A percentile compares a stretch with the other conserved stretches of the same genome.
Conservation (phyloP, 1,140 invertebrate genomes). For the Drosophila ambigua region DNA sequence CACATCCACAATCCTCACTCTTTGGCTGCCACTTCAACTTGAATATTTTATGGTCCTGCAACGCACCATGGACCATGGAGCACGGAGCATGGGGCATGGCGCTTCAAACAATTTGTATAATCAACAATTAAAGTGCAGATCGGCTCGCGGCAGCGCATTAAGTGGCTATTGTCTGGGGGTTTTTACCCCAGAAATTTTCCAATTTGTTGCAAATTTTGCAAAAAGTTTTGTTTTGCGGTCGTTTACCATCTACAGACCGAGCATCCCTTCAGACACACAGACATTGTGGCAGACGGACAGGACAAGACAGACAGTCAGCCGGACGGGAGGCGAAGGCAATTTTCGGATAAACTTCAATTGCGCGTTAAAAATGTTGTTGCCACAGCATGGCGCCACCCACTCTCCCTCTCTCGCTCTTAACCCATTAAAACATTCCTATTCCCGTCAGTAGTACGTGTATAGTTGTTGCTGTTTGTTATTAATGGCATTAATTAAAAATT, state of each 20-base stretch:
- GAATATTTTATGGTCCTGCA: constrained; percentile 64
- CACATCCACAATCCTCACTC: background rate
- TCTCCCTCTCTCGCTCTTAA: constrained; percentile 6
- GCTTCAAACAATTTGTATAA: constrained; percentile 61
- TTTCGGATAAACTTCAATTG: constrained; percentile 70
- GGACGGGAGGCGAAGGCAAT: constrained; percentile 35
- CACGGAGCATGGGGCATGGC: background rate
- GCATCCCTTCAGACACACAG: background rate
- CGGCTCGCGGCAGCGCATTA: constrained; percentile 62
- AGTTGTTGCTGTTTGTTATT: constrained; percentile 48
- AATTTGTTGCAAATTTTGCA: constrained; percentile 62
- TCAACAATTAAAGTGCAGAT: constrained; percentile 69
- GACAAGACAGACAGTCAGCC: background rate
- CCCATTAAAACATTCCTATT: constrained; percentile 42
- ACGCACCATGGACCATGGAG: background rate
- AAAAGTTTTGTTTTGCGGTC: constrained; percentile 64
- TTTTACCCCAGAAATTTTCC: constrained; percentile 37
- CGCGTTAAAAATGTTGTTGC: constrained; percentile 59
- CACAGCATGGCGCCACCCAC: constrained; percentile 20
- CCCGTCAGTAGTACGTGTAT: background rate
- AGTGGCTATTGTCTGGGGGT: constrained; percentile 53
- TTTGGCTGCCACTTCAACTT: constrained; percentile 47
- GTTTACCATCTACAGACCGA: background rate
- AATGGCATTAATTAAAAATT: constrained; percentile 74
- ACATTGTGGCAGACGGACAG: constrained; percentile 1